These are phyloP conservation scores for Nymphalis polychloros DNA, from an alignment of 2,888 invertebrate genomes.

Conservation along the genomic window DNA sequence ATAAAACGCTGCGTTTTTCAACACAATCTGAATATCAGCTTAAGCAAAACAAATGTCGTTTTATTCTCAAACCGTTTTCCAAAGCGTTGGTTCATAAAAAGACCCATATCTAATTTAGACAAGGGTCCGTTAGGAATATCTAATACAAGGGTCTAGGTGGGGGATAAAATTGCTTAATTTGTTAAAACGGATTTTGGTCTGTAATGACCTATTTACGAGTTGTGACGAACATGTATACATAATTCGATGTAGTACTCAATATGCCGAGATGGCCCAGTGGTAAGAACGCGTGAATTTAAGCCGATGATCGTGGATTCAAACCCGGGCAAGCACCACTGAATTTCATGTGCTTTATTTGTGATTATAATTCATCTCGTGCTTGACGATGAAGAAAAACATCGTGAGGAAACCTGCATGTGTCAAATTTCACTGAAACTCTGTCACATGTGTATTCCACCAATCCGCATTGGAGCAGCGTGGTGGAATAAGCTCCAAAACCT, in stretches of 20 bases:
- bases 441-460: too few relatives aligned
- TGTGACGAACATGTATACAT: not conserved
- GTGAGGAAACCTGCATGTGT: too few relatives aligned
- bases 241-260: not conserved
- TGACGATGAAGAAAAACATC: too few relatives aligned
- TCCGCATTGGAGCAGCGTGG: too few relatives aligned
- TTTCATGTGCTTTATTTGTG: too few relatives aligned
- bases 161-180: slow-evolving; percentile 34
- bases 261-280: too few relatives aligned
- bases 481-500: too few relatives aligned
- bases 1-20: not conserved
- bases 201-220: slow-evolving; percentile 23
- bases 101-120: slow-evolving; percentile 59
- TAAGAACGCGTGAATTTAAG: too few relatives aligned
- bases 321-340: too few relatives aligned
- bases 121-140: slow-evolving; percentile 47
- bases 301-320: too few relatives aligned
- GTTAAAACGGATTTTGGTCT: slow-evolving; percentile 26
- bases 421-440: too few relatives aligned
- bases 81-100: slow-evolving; percentile 53
- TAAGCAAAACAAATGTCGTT: slow-evolving; percentile 42
- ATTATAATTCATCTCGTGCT: too few relatives aligned
- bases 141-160: slow-evolving; percentile 44
- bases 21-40: slow-evolving; percentile 29
- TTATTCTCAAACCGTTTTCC: slow-evolving; percentile 50